Base-by-base conservation (phyloP, 2,888 invertebrate genomes). In the Eupithecia tripunctaria region DNA sequence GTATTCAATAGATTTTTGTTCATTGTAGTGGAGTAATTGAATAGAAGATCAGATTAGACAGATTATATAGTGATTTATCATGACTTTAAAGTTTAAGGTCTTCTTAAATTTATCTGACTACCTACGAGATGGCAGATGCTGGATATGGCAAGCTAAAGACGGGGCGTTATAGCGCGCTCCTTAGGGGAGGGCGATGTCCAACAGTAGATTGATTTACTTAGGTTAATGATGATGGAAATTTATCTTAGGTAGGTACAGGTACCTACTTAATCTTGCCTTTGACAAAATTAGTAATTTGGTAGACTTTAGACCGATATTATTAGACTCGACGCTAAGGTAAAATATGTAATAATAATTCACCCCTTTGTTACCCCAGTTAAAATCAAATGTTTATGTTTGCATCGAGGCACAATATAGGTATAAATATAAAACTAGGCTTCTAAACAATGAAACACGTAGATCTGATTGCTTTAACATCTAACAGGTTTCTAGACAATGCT, bases 401-500 rank as follows among this genome's bases (percentile, higher is more conserved):
- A 25, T 25, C 4, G 21, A 25, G 25, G 29, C 29, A 25, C 29
- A 32, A 62, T 32, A 18, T 32, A 32, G 62, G 18, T 62, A 18
- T 62, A 62, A 29, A 8, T 32, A 64, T 56, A 72, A 4, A 36
- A 10, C 41, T 47, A 41, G 25, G 12, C 14, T n/a, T 29, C 8
- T 65, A 27, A 25, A 73, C 62, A 69, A 66, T 73, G 51, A 65
- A 74, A 71, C 68, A 64, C 43, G 66, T 63, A 69, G 38, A 69
- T 63, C 36, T 63, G 68, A 74, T 76, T 77, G 77, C 77, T 75
- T 73, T 66, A 74, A 60, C 67, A 72, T 71, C 70, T 71, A 41
- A 70, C 66, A 63, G 74, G 72, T 76, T 74, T 69, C 75, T 68
- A 75, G 70, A 69, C 65, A 71, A 68, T 71, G 67, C 64, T 76